Base-by-base conservation (phyloP, 2,113 vertebrate genomes). In the Sorex fumeus region DNA sequence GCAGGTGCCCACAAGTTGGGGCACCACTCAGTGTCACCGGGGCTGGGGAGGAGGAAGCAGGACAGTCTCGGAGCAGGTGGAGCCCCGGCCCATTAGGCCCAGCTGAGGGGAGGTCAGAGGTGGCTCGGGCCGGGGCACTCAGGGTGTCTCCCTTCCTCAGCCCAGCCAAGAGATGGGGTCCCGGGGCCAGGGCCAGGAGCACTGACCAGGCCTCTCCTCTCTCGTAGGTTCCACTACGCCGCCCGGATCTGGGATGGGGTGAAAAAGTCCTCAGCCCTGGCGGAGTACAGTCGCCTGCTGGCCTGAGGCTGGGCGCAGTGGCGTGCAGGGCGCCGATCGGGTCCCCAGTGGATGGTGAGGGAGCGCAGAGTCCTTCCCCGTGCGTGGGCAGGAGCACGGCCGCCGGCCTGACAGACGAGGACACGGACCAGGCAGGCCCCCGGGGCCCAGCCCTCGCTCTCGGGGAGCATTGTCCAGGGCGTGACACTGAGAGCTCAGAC, bases 201-300 rank as follows among this genome's bases (percentile, higher is more conserved):
- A 10, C 92, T 90, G 70, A 94, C 66, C 10, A 18, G 28, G 25
- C 64, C 64, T 10, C n/a, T 34, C 18, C 64, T 19, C 69, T 34
- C 69, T 34, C 32, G 34, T 95, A 99, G 99, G 99, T 99, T 99
- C 96, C 99, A 99, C 96, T 99, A 99, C 0, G 98, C 99, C 0
- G 98, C 99, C 80, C 98, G 98, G 43, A 99, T 99, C 97, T 99
- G 99, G 99, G 98, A 99, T 0, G 98, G 98, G 3, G 99, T 99
- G 88, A 99, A 99, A 75, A 99, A 99, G 93, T 99, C 99, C 3
- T 98, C 99, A 0, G 99, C 98, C 0, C 97, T 99, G 28, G 98
- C 98, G 0, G 99, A 99, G 93, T 99, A 99, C 97, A 99, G 99
- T 96, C 98, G 99, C 25, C 97, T 99, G 92, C 97, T 99, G 88